These are phyloP conservation scores for Anguilla megastoma DNA, from an alignment of 2,797 vertebrate species.

Conservation along the genomic window DNA sequence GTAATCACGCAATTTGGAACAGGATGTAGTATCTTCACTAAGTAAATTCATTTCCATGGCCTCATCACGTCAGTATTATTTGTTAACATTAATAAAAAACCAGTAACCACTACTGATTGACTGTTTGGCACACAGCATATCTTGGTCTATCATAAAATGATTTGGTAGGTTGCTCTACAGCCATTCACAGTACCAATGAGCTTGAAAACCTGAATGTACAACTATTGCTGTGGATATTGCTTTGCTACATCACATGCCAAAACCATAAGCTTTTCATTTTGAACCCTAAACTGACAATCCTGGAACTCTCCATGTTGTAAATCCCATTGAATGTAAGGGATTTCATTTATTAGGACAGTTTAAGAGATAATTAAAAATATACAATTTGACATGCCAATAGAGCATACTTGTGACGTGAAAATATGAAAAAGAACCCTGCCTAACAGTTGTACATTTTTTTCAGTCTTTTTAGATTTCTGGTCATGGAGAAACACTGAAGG, in stretches of 20 bases:
- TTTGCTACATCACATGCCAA: slow-evolving; percentile 34
- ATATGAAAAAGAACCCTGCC: neutral
- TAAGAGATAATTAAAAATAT: neutral
- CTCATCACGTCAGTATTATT: neutral
- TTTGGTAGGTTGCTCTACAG: slow-evolving; percentile 34
- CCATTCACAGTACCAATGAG: slow-evolving; percentile 24
- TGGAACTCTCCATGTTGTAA: neutral
- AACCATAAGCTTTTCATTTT: neutral
- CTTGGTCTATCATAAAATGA: slow-evolving; percentile 23
- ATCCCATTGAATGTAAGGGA: neutral
- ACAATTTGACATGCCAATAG: neutral
- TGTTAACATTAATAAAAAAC: neutral
- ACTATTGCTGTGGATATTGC: slow-evolving; percentile 39
- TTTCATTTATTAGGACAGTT: neutral
- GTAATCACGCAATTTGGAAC: neutral
- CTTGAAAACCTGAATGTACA: slow-evolving; percentile 27
- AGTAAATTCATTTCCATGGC: neutral
- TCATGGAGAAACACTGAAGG: neutral
- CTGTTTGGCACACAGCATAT: slow-evolving; percentile 38
- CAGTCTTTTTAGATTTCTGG: neutral
- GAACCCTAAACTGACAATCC: neutral
- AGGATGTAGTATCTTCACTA: neutral
- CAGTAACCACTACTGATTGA: neutral
- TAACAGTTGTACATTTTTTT: neutral
- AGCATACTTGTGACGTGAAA: neutral